Percentiles rank a stretch among this genome's conserved stretches.
phyloP scores from a whole-genome alignment of 2,888 invertebrate genomes.

The Catocala sponsa region DNA sequence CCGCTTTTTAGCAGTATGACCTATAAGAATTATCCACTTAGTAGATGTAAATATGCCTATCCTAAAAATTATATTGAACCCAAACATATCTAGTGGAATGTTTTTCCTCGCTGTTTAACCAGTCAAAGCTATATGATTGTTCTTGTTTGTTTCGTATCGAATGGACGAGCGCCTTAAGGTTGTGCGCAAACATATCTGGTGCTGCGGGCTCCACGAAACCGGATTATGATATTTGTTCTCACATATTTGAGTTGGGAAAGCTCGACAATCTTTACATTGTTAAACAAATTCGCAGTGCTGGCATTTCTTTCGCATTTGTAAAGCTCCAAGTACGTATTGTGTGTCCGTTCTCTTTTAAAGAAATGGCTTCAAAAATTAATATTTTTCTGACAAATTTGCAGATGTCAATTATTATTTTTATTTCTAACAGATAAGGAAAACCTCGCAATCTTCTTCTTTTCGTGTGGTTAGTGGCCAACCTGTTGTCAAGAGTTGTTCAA shows the following conservation, averaged over 20 bases:
- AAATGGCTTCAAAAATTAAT: not conserved
- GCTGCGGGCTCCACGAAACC: slow-evolving; percentile 29
- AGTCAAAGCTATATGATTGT: no score
- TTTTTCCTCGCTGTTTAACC: no score
- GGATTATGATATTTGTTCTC: slow-evolving; percentile 53
- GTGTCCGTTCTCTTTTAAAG: not conserved
- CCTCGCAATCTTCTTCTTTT: no score
- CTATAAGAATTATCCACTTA: no score
- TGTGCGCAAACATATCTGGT: slow-evolving; percentile 15
- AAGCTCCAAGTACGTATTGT: slow-evolving; percentile 9
- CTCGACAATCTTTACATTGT: slow-evolving; percentile 48
- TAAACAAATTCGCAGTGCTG: slow-evolving; percentile 33
- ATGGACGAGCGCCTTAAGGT: slow-evolving; percentile 12
- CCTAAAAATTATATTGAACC: no score
- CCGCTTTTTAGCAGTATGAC: no score
- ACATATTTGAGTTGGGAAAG: slow-evolving; percentile 47
- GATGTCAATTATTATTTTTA: no score
- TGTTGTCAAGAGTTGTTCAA: no score
- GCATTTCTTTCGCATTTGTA: slow-evolving; percentile 37
- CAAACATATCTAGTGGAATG: no score
- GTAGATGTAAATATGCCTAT: no score
- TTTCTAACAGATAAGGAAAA: no score
- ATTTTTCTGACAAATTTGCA: not conserved
- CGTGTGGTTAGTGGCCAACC: no score
- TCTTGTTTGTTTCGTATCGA: not conserved